Evolutionary conservation across 2,113 vertebrate species (phyloP), one percentile per base, ranked within the genome.

Genomic region (Coregonus clupeaformis): DNA sequence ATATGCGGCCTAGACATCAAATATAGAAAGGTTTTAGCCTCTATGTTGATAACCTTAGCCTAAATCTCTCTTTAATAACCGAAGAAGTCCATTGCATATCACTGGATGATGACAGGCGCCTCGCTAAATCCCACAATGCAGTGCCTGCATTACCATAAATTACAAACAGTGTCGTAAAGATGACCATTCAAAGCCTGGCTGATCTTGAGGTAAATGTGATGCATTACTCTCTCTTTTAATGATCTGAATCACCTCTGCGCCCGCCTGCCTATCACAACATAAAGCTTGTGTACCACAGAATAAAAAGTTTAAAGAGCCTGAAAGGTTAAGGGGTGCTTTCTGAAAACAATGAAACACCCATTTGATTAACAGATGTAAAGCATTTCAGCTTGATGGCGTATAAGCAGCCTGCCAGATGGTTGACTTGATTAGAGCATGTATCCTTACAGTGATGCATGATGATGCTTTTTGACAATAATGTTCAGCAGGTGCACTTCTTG

Each of bases 311-410:
- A 77, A 84, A 79, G 77, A 82, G 87, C 79, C 82, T 78, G 80
- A 84, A 85, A 89, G 91, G 92, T 93, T 91, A 91, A 91, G 87
- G 85, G 89, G 84, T 83, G 77, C 82, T 64, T 69, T 86, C 82
- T 55, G 83, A 88, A 90, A 92, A 92, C 91, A 93, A 91, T 83
- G 83, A 87, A 82, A 87, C 86, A 83, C 84, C 78, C 84, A 82
- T 89, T 91, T 87, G 85, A 90, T 92, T 86, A 90, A 90, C 92
- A 91, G 91, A 93, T 92, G 92, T 91, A 90, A 82, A 80, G 85
- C 89, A 88, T 92, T 93, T 90, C 88, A 88, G 89, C 88, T 91
- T 85, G 86, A 89, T 91, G 91, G 90, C 81, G 91, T 90, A 82
- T 89, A 87, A 82, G 86, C 87, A 74, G 84, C 88, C 85, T 86